phyloP scores from a whole-genome alignment of 2,113 vertebrate species.

The Microtus ochrogaster region DNA sequence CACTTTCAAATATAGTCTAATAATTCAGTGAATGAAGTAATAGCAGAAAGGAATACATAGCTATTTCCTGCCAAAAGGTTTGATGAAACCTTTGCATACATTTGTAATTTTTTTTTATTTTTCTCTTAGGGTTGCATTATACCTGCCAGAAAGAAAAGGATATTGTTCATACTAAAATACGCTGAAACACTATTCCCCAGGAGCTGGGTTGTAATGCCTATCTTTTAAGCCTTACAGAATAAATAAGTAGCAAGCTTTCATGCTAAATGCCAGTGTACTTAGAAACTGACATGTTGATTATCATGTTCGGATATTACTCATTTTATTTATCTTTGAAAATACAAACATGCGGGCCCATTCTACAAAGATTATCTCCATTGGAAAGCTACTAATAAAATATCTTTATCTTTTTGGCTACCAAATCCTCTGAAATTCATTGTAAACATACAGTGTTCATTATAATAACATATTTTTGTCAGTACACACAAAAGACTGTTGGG shows the following conservation, averaged over 20 bases:
- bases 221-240: constrained; percentile 80
- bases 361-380: constrained; percentile 87
- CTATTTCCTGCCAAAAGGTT: constrained; percentile 62
- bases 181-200: constrained; percentile 62
- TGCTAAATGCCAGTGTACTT: constrained; percentile 84
- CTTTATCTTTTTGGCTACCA: constrained; percentile 82
- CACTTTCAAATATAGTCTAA: constrained; percentile 30
- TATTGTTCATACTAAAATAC: constrained; percentile 71
- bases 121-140: constrained; percentile 64
- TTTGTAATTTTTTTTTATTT: constrained; percentile 69
- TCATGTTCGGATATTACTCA: constrained; percentile 87
- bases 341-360: constrained; percentile 82
- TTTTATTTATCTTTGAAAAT: constrained; percentile 87
- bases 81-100: constrained; percentile 64
- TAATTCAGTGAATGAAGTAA: constrained; percentile 31
- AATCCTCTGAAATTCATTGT: constrained; percentile 83
- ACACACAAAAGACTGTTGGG: constrained; percentile 83
- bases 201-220: constrained; percentile 70
- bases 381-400: constrained; percentile 84
- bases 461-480: constrained; percentile 79
- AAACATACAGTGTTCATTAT: constrained; percentile 83
- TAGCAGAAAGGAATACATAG: not conserved
- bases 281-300: constrained; percentile 87
- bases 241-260: constrained; percentile 78
- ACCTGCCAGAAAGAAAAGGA: constrained; percentile 75